Conservation (phyloP, 2,113 vertebrate species). For the Clarias macrocephalus region DNA sequence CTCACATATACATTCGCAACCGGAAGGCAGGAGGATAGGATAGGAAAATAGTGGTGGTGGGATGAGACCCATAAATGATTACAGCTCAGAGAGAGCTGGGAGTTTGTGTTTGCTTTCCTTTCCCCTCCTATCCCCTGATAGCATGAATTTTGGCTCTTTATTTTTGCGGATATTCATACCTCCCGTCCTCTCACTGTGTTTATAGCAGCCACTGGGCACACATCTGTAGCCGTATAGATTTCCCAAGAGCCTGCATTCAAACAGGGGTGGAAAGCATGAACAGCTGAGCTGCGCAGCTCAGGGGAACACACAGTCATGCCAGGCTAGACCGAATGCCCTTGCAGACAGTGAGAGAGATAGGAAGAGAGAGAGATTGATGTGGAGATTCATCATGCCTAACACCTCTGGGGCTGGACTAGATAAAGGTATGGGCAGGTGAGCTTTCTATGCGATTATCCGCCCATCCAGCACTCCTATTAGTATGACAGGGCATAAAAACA, state of each 20-base stretch:
- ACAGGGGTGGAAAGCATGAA: conserved; percentile 35
- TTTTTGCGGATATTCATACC: conserved; percentile 33
- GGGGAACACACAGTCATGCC: conserved; percentile 55
- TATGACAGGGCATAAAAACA: conserved; percentile 27
- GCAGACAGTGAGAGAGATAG: conserved; percentile 32
- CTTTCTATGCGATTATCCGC: conserved; percentile 15
- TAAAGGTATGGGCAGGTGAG: conserved; percentile 47
- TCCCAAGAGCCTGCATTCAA: conserved; percentile 59
- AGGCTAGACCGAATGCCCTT: conserved; percentile 60
- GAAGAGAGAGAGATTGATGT: conserved; percentile 10
- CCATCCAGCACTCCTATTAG: conserved; percentile 22
- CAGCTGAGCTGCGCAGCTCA: conserved; percentile 43
- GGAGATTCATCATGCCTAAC: conserved; percentile 26
- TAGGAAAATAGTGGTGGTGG: conserved; percentile 33
- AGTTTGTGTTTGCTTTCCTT: conserved; percentile 46
- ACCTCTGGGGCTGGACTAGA: conserved; percentile 18
- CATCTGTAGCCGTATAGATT: conserved; percentile 66
- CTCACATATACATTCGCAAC: conserved; percentile 63
- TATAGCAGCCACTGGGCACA: conserved; percentile 60
- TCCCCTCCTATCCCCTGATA: conserved; percentile 55
- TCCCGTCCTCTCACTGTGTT: conserved; percentile 39
- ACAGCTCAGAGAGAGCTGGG: conserved; percentile 45
- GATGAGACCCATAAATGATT: conserved; percentile 47
- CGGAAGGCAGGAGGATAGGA: conserved; percentile 50
- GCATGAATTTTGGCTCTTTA: conserved; percentile 50